Base-by-base conservation (phyloP, 2,888 invertebrate genomes). In the Corbicula japonica region DNA sequence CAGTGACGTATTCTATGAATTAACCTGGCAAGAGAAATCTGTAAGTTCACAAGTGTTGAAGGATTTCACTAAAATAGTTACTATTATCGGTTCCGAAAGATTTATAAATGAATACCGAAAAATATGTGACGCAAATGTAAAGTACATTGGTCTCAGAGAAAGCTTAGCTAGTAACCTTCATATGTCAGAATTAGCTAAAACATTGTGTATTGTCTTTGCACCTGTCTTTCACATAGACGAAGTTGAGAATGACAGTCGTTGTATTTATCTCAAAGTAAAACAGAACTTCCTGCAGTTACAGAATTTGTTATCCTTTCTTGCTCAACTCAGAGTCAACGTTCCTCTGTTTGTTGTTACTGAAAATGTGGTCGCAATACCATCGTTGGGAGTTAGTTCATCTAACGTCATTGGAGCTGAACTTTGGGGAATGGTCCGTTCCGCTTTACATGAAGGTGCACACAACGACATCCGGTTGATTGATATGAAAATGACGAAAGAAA, bases 401-500 rank as follows among this genome's bases (percentile, higher is more conserved):
- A 69, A 60, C 34, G 21, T 76, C 12, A 1, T 58, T 6, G 83
- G 85, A 8, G 70, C 85, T 18, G 78, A 80, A 60, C 28, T 85
- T 23, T 85, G 85, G 85, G 85, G 85, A 23, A 50, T 85, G 32
- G 61, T 75, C 28, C 54, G 80, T 34, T 80, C 85, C 2, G 75
- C 74, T 6, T 12, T 62, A 30, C 15, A 21, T 15, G 74, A 74
- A 41, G 48, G 50, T 41, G 30, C 23, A 23, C 18, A 50, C 8
- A n/a, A 18, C 6, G 41, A 61, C 30, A 26, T 80, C 3, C 41
- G 38, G 18, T 50, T 80, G 12, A 44, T 80, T 10, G 80, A 80
- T 21, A 38, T 80, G 30, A 32, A 0, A 10, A 1, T 46, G 1
- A 44, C 41, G 28, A 21, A 12, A 8, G 62, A 62, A 32, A 62